Base-by-base conservation (phyloP, 2,888 invertebrate species). In the Lumbricus terrestris region DNA sequence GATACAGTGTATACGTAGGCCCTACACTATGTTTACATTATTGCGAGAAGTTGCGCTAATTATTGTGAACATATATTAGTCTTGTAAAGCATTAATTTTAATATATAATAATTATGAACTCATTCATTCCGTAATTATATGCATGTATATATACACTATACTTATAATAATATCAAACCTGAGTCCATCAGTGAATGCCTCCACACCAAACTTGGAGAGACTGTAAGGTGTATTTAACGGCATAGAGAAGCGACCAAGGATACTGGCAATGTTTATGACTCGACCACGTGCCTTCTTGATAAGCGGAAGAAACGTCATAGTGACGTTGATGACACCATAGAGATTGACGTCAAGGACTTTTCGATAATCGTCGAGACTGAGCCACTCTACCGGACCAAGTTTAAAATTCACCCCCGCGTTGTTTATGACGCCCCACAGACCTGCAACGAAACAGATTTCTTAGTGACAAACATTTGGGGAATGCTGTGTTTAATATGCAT, bases 371-470 rank as follows among this genome's bases (percentile, higher is more conserved):
- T 1, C 18, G 0, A 85, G 11, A 85, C 16, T 8, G 23, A 85
- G 85, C 85, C 85, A 85, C 37, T 85, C 85, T 8, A 85, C 20
- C 6, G 85, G 85, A 35, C 85, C 85, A 85, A 85, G 85, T 16
- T 85, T 85, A 20, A 29, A 34, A 23, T n/a, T n/a, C 35, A 94
- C 90, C 29, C 94, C 94, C 16, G 94, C 94, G 90, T 94, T 94
- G 92, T 94, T 94, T 4, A 94, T 85, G 18, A 85, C 35, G 85
- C 85, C 85, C 85, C 85, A 85, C 34, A 85, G 85, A 1, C 85
- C 85, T 85, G n/a, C 69, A 69, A 1, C 69, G n/a, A n/a, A 69
- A 8, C 29, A n/a, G 8, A 69, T 29, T n/a, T 69, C 4, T 69
- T n/a, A 69, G 11, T 29, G n/a, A 69, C n/a, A n/a, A 11, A 69